Conservation (phyloP, 2,797 vertebrate species). For the Bradypus variegatus region DNA sequence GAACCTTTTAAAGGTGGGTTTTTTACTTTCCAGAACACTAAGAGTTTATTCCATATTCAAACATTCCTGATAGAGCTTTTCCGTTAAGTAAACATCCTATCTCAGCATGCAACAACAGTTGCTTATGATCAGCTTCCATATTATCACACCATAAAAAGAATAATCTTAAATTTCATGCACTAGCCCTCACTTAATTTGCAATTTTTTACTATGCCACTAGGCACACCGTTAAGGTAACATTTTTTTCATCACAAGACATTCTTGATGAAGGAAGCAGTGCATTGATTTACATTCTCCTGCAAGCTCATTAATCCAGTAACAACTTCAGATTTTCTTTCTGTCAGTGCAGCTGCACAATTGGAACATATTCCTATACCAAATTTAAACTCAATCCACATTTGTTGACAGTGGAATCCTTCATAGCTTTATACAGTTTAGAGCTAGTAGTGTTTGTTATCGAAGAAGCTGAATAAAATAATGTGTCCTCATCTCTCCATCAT, state of each 20-base stretch:
- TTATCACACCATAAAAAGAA: slow-evolving; percentile 30
- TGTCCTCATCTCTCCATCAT: slow-evolving; percentile 40
- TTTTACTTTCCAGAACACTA: slow-evolving; percentile 28
- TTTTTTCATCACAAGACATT: slow-evolving; percentile 37
- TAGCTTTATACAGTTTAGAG: slow-evolving; percentile 30
- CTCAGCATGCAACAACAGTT: slow-evolving; percentile 30
- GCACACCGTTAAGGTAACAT: slow-evolving; percentile 25
- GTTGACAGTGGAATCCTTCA: slow-evolving; percentile 23
- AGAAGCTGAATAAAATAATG: slow-evolving; percentile 37
- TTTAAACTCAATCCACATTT: slow-evolving; percentile 45
- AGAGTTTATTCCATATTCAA: slow-evolving; percentile 36
- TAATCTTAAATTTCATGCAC: slow-evolving; percentile 14
- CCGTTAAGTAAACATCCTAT: slow-evolving; percentile 33
- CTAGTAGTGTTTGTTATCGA: slow-evolving; percentile 17
- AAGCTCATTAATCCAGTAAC: slow-evolving; percentile 32
- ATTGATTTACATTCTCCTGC: slow-evolving; percentile 23
- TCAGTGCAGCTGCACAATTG: slow-evolving; percentile 18
- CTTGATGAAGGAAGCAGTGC: slow-evolving; percentile 31
- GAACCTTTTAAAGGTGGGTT: slow-evolving; percentile 19
- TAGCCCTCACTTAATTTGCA: slow-evolving; percentile 40
- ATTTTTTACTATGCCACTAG: slow-evolving; percentile 29
- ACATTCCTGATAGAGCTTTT: slow-evolving; percentile 36
- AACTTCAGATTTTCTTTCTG: slow-evolving; percentile 15
- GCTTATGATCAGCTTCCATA: slow-evolving; percentile 43
- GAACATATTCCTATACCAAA: slow-evolving; percentile 27